Evolutionary conservation across 2,888 invertebrate species (phyloP).

Genomic region (Arctia plantaginis): DNA sequence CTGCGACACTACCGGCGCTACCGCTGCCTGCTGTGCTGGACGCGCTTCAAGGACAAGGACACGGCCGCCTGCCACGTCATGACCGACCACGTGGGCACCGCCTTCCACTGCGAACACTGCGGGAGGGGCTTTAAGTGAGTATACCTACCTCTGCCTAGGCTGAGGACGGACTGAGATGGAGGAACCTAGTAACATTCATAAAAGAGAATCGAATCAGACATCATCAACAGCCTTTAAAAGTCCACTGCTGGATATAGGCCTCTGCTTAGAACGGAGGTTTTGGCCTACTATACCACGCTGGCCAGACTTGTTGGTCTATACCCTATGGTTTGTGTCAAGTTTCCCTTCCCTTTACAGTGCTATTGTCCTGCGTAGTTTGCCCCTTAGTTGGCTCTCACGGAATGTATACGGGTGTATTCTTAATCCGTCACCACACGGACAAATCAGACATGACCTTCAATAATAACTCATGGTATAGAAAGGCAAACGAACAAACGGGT

Average conservation of each 20-base stretch:
- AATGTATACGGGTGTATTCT: not conserved
- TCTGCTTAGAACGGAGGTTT: too few relatives aligned
- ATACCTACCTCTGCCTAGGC: not conserved
- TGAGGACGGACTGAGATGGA: not conserved
- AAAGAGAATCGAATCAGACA: too few relatives aligned
- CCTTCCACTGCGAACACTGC: slow-evolving; percentile 59
- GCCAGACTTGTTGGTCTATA: too few relatives aligned
- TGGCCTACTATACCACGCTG: too few relatives aligned
- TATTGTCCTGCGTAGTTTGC: not conserved
- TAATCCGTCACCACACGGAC: too few relatives aligned
- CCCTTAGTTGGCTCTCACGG: not conserved
- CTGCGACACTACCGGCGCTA: slow-evolving; percentile 67
- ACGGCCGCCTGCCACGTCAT: slow-evolving; percentile 65
- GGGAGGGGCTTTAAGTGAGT: slow-evolving; percentile 61
- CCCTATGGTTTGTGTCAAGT: too few relatives aligned
- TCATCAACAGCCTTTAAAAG: not conserved
- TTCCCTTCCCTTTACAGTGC: not conserved
- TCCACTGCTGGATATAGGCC: too few relatives aligned
- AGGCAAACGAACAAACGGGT: too few relatives aligned
- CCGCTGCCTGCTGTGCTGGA: slow-evolving; percentile 59
- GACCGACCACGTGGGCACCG: slow-evolving; percentile 49
- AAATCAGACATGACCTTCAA: too few relatives aligned
- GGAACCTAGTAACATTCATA: not conserved
- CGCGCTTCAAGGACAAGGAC: slow-evolving; percentile 60
- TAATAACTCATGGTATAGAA: too few relatives aligned